Conservation (phyloP, 2,888 invertebrate genomes). For the Argyresthia goedartella region DNA sequence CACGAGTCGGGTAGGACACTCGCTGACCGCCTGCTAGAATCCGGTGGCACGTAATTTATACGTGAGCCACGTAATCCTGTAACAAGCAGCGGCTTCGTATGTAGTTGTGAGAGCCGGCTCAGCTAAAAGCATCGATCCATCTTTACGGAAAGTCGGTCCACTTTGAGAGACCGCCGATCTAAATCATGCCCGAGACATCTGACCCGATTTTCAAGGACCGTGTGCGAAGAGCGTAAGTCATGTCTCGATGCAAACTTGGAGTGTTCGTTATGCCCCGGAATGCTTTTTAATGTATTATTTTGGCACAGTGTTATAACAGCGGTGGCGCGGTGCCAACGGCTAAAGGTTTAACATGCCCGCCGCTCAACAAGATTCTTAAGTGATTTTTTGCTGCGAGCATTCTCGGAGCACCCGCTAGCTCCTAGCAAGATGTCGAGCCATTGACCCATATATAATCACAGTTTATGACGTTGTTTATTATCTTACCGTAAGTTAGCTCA, state of each 20-base stretch:
- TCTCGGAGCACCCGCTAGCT: slow-evolving; percentile 19
- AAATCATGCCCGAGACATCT: slow-evolving; percentile 45
- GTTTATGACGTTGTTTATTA: slow-evolving; percentile 46
- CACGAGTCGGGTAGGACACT: too few relatives aligned
- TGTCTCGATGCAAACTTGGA: slow-evolving; percentile 36
- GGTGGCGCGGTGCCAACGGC: slow-evolving; percentile 51
- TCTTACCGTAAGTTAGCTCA: slow-evolving; percentile 29
- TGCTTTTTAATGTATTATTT: slow-evolving; percentile 62
- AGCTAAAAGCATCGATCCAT: slow-evolving; percentile 63
- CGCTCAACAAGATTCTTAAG: slow-evolving; percentile 49
- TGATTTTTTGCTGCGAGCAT: slow-evolving; percentile 53
- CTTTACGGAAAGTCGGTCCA: slow-evolving; percentile 50
- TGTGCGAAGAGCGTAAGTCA: slow-evolving; percentile 10
- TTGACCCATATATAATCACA: slow-evolving; percentile 54
- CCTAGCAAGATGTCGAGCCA: slow-evolving; percentile 48
- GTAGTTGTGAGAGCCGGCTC: slow-evolving; percentile 40
- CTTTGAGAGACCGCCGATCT: slow-evolving; percentile 50
- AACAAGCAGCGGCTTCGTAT: slow-evolving; percentile 17
- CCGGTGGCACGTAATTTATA: slow-evolving; percentile 43
- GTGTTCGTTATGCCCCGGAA: slow-evolving; percentile 44
- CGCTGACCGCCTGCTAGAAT: slow-evolving; percentile 6
- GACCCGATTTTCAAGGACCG: slow-evolving; percentile 46
- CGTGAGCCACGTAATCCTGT: slow-evolving; percentile 37
- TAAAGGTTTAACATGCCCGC: slow-evolving; percentile 57
- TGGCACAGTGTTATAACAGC: slow-evolving; percentile 47